These are phyloP conservation scores for Tragulus kanchil DNA, from an alignment of 2,113 vertebrate genomes.

Conservation along the genomic window DNA sequence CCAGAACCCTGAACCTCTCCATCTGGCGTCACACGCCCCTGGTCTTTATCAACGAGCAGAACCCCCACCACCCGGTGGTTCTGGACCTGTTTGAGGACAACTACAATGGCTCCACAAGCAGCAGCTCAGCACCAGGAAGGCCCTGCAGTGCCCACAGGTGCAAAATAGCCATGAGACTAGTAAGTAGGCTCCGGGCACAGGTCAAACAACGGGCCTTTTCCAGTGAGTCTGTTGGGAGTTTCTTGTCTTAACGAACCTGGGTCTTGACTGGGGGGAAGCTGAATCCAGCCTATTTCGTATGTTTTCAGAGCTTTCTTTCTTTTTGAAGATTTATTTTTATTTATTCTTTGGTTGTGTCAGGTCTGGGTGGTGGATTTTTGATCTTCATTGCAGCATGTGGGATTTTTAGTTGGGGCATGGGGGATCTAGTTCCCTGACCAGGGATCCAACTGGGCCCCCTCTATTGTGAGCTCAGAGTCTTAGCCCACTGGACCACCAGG, in stretches of 20 bases:
- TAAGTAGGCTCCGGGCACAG: slow-evolving; percentile 52
- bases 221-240: not conserved
- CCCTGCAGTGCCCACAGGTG: slow-evolving; percentile 80
- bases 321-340: too few species aligned
- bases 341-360: too few species aligned
- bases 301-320: not conserved
- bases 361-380: too few species aligned
- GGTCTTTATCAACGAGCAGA: slow-evolving; percentile 86
- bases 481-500: too few species aligned
- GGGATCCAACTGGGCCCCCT: too few species aligned
- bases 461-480: too few species aligned
- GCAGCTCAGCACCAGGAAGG: fast-evolving
- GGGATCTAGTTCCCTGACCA: too few species aligned
- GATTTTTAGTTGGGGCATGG: too few species aligned
- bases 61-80: slow-evolving; percentile 81
- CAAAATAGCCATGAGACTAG: slow-evolving; percentile 90
- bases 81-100: slow-evolving; percentile 83
- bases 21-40: slow-evolving; percentile 90
- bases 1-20: slow-evolving; percentile 60
- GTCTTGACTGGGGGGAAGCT: not conserved
- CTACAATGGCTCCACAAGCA: slow-evolving; percentile 55
- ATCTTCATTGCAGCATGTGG: too few species aligned
- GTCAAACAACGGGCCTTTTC: fast-evolving
- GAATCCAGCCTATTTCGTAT: not conserved
- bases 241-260: not conserved